Conservation (phyloP, 2,888 invertebrate genomes). For the Cephus nigrinus region DNA sequence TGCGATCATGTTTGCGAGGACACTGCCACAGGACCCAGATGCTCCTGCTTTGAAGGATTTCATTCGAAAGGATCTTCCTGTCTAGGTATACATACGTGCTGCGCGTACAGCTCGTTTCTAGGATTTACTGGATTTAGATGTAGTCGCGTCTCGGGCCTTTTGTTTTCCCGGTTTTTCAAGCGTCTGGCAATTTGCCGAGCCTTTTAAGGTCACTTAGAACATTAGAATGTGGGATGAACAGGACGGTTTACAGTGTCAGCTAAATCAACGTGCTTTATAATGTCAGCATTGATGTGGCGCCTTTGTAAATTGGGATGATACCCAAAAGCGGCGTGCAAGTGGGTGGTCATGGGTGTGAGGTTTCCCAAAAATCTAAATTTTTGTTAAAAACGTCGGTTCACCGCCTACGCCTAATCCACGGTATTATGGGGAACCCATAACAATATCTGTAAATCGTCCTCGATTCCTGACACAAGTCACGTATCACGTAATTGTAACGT, state of each 20-base stretch:
- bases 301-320: neutral
- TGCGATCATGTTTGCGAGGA: constrained; percentile 69
- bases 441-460: neutral
- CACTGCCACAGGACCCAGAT: constrained; percentile 59
- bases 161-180: neutral
- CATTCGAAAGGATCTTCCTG: constrained; percentile 60
- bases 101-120: neutral
- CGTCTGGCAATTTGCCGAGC: neutral
- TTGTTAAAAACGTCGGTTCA: neutral
- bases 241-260: neutral
- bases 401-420: neutral
- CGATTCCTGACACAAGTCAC: neutral
- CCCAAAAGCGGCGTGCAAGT: neutral
- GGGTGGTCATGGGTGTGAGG: neutral
- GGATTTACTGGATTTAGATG: neutral
- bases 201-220: neutral
- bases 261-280: neutral
- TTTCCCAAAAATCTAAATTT: neutral
- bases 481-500: neutral
- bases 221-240: neutral
- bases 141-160: neutral
- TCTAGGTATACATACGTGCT: constrained; percentile 50
- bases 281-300: neutral
- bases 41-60: constrained; percentile 68
- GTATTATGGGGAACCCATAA: neutral